These are phyloP conservation scores for Meloidogyne chitwoodi DNA, from an alignment of 1,140 invertebrate genomes.

Conservation along the genomic window DNA sequence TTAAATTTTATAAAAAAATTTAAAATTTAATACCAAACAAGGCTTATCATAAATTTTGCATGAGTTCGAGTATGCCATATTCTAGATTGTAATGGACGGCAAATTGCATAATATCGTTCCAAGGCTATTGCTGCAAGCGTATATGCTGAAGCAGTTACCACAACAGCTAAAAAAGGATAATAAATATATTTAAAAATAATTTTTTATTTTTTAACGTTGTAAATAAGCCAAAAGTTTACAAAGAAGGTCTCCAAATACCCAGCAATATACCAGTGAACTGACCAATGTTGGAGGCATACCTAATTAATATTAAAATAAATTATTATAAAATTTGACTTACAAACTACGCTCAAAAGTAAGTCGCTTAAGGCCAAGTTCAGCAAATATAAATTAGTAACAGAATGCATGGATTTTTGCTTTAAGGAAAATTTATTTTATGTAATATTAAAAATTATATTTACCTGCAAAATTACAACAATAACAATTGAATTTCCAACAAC, in stretches of 20 bases:
- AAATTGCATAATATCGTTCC: conserved; percentile 86
- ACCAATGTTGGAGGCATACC: conserved; percentile 50
- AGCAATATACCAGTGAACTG: conserved; percentile 48
- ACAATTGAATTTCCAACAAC: conserved; percentile 50
- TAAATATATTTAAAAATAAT: background rate
- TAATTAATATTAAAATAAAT: background rate
- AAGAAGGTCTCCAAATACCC: conserved; percentile 49
- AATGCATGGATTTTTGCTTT: conserved; percentile 47
- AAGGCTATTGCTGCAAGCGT: conserved; percentile 82
- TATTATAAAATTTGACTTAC: background rate
- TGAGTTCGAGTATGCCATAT: conserved; percentile 75
- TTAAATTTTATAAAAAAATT: too few relatives aligned
- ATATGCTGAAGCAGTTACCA: conserved; percentile 47
- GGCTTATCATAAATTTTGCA: conserved; percentile 38
- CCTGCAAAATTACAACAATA: conserved; percentile 50
- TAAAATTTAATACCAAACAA: too few relatives aligned
- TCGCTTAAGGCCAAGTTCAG: conserved; percentile 47
- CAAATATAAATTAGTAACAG: conserved; percentile 49
- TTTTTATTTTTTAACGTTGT: conserved; percentile 33
- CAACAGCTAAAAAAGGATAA: conserved; percentile 30
- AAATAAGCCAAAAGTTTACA: conserved; percentile 51
- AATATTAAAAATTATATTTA: conserved; percentile 10
- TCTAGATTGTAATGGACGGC: conserved; percentile 77
- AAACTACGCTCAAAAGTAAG: conserved; percentile 40
- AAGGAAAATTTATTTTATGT: background rate